These are phyloP conservation scores for Apodemia hepburni DNA, from an alignment of 2,888 invertebrate genomes.

Conservation along the genomic window DNA sequence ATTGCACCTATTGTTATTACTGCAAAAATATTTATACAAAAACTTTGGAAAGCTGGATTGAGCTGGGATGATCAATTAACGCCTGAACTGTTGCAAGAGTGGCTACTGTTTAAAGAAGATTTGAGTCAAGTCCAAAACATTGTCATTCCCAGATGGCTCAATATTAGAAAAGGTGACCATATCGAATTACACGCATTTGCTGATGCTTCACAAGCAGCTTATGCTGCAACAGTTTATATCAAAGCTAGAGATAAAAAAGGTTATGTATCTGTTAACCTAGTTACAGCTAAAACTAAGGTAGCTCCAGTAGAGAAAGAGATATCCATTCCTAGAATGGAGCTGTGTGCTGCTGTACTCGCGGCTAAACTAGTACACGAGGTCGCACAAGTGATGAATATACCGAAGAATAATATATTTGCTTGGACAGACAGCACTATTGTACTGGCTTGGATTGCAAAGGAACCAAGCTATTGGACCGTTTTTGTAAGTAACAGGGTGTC, in stretches of 20 bases:
- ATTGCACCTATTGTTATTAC: not conserved
- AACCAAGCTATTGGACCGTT: conserved; percentile 23
- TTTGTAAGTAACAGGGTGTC: conserved; percentile 30
- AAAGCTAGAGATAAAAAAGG: conserved; percentile 20
- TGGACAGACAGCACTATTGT: conserved; percentile 21
- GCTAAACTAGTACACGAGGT: conserved; percentile 18
- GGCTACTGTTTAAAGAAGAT: not conserved
- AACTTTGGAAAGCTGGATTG: conserved; percentile 25
- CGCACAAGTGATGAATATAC: conserved; percentile 13
- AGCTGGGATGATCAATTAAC: conserved; percentile 29
- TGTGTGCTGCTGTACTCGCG: conserved; percentile 13
- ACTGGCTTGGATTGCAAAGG: conserved; percentile 27
- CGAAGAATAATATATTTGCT: conserved; percentile 18
- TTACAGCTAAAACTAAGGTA: conserved; percentile 26
- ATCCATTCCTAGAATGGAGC: conserved; percentile 16
- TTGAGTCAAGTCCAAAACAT: conserved; percentile 10
- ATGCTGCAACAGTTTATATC: conserved; percentile 30
- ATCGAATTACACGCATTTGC: conserved; percentile 30
- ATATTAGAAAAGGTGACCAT: conserved; percentile 9
- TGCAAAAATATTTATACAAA: not conserved
- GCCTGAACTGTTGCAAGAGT: not conserved
- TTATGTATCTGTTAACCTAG: conserved; percentile 9
- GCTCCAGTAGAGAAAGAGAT: conserved; percentile 20
- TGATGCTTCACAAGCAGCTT: conserved; percentile 31
- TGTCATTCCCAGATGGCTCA: conserved; percentile 2